Conservation (phyloP, 2,113 vertebrate species). For the Theristicus caerulescens region DNA sequence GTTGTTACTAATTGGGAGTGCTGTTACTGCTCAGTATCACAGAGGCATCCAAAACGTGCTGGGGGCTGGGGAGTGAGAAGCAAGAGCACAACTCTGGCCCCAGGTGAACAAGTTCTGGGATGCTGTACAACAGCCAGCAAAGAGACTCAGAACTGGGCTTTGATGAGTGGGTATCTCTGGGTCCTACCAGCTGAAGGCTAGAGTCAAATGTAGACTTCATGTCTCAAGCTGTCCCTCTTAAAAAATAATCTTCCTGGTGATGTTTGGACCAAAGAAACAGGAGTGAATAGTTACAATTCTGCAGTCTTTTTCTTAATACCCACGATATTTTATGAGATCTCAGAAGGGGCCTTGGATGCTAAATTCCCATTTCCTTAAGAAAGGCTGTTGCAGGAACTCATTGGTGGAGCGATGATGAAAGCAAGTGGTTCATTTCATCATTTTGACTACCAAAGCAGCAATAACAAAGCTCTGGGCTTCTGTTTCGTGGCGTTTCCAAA, state of each 20-base stretch:
- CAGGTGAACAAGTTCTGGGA: background rate
- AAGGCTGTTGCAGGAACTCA: background rate
- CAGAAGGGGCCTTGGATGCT: background rate
- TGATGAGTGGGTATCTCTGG: background rate
- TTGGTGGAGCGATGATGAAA: background rate
- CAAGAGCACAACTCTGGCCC: background rate
- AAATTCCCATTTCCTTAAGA: background rate
- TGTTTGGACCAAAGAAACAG: background rate
- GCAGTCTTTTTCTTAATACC: background rate
- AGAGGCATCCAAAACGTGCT: background rate
- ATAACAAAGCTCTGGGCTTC: background rate
- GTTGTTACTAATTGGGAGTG: background rate
- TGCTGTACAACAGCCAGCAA: rapidly evolving
- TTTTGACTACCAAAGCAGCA: background rate
- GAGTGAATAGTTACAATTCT: background rate
- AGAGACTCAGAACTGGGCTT: background rate
- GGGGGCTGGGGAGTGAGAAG: background rate
- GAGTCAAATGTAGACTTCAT: background rate
- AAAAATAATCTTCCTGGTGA: background rate
- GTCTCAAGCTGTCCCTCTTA: background rate
- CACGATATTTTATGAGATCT: background rate
- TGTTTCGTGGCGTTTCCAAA: background rate
- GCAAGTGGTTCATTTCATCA: background rate
- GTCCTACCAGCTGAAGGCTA: background rate
- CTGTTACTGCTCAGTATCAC: background rate